Evolutionary conservation across 2,797 vertebrate species (phyloP).

Genomic region (Onychomys leucogaster): DNA sequence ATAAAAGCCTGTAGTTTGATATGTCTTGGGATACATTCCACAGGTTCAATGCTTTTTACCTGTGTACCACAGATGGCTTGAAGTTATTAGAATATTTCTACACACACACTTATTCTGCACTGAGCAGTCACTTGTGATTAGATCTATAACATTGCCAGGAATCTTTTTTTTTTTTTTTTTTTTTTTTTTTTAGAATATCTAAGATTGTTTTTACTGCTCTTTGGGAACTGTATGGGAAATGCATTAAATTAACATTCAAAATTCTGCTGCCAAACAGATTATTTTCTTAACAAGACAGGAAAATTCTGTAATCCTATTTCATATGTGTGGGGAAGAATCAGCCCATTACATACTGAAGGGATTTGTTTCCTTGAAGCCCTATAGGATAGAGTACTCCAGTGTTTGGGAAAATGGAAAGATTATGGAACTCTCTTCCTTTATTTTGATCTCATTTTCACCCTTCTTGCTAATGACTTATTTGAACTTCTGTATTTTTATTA

Average conservation of each 20-base stretch:
- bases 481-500: constrained; percentile 42
- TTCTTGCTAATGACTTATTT: constrained; percentile 50
- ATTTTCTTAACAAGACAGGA: constrained; percentile 50
- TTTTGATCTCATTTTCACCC: background rate
- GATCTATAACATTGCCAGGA: background rate
- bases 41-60: constrained; percentile 17
- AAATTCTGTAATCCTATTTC: constrained; percentile 33
- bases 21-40: background rate
- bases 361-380: background rate
- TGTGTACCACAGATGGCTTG: constrained; percentile 26
- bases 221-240: background rate
- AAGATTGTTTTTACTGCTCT: background rate
- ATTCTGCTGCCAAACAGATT: constrained; percentile 8
- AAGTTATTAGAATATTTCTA: constrained; percentile 51
- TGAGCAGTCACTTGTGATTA: background rate
- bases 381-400: background rate
- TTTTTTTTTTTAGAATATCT: background rate
- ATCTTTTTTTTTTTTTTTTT: background rate
- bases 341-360: background rate
- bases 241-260: constrained; percentile 44
- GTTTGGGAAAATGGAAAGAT: constrained; percentile 52
- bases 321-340: background rate
- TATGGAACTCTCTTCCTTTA: background rate
- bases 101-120: background rate
- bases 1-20: background rate